Evolutionary conservation across 2,113 vertebrate genomes (phyloP), one percentile per base, ranked within the genome.

Genomic region (Campylomormyrus tamandua): DNA sequence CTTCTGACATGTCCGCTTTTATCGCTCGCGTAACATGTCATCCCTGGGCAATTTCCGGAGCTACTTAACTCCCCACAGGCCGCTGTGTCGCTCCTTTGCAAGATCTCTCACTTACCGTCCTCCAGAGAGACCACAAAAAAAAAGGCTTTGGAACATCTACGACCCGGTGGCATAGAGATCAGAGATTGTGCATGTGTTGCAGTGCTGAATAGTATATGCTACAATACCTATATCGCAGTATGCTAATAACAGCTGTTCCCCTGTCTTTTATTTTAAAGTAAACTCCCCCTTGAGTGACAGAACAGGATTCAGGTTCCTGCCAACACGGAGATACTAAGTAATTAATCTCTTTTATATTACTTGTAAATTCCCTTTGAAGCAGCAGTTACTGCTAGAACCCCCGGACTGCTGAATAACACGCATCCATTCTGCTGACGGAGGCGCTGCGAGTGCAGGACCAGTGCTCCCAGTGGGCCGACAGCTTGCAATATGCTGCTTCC

Each of bases 251-350:
- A 80, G 74, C 11, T 42, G 74, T 35, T 35, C 35, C 31, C 31
- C 31, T 42, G 74, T 80, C 31, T 42, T 42, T 80, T 19, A 80
- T 80, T 42, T 80, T 80, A 42, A 42, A 80, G 35, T 19, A 39
- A 80, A 80, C 17, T 80, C 74, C 74, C 74, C 74, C 35, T 42
- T 80, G 74, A 80, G 74, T 80, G 74, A 80, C 74, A 70, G 62
- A 70, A 70, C 62, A 70, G 62, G 62, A 70, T 70, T 70, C n/a
- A 80, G 35, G 74, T 80, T 39, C 35, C 11, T 80, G 74, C 31
- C 35, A 42, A 19, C 17, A 42, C 0, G 74, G 74, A 80, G 74
- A 80, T 35, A 80, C 74, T 80, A 39, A 80, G 74, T 80, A 80
- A 42, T 80, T 80, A 80, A 80, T 80, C 74, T 80, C 31, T 80